A percentile compares a stretch with the other conserved stretches of the same genome.
Conservation (phyloP, 2,113 vertebrate species). For the Paradoxurus hermaphroditus region DNA sequence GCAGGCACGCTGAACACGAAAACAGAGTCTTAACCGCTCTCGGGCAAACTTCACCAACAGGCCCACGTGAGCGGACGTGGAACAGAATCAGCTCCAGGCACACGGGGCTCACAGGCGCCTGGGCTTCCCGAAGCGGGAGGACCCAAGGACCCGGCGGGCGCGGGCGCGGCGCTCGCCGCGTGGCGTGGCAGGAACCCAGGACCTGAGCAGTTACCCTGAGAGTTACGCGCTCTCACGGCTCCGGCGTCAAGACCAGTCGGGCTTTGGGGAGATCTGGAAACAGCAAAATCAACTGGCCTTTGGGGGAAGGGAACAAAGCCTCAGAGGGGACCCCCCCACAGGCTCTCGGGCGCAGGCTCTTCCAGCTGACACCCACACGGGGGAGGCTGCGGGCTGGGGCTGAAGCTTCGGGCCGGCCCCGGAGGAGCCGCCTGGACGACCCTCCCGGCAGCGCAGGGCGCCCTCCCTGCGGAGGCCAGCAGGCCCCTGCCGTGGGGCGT, state of each 20-base stretch:
- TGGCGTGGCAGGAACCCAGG: too few species aligned
- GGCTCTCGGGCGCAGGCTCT: background rate
- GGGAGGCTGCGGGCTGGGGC: background rate
- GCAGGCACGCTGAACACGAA: background rate
- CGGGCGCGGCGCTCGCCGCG: too few species aligned
- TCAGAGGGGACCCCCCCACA: too few species aligned
- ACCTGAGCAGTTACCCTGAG: too few species aligned
- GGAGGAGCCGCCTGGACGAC: background rate
- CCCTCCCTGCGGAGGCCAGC: background rate
- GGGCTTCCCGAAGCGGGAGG: too few species aligned
- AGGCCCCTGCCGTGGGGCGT: background rate
- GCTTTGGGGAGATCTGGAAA: background rate
- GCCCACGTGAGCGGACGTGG: background rate
- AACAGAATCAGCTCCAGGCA: background rate
- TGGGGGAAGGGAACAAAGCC: background rate
- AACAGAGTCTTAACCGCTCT: background rate
- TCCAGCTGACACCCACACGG: too few species aligned
- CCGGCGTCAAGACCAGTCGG: background rate
- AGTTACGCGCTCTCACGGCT: too few species aligned
- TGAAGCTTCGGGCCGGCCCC: background rate
- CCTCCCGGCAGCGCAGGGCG: accelerated
- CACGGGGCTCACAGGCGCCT: background rate
- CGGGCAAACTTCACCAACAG: background rate
- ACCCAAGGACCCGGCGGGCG: too few species aligned
- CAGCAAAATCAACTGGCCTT: background rate